Base-by-base conservation (phyloP, 2,888 invertebrate genomes). In the Macrophya alboannulata region DNA sequence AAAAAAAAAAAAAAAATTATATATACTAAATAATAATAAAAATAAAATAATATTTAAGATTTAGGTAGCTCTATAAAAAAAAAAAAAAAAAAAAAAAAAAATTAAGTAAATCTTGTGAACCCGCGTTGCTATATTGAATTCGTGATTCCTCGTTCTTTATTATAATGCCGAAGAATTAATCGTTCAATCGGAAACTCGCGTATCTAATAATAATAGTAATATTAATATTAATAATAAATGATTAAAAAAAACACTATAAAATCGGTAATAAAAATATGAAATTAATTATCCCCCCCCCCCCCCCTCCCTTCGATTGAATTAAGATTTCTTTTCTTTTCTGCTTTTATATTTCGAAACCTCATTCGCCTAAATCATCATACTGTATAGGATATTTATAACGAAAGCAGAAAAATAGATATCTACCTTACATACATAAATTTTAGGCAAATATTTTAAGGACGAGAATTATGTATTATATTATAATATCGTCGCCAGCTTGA, bases 401-500 rank as follows among this genome's bases (percentile, higher is more conserved):
- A 25, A 12, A 31, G 45, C 25, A 43, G 74, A 25, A 45, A 15
- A 21, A 21, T 45, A 74, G 25, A 71, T 37, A 71, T 5, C 25
- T 40, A 71, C 40, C 62, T 21, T 74, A 74, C 43, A 45, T 45
- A 25, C 12, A 37, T 48, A 48, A 1, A 31, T 31, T 31, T 68
- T 68, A 68, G 68, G 68, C 68, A 68, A 68, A 37, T 68, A 68
- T 55, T 55, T 17, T 77, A 37, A 17, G 51, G 31, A 77, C 77
- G 51, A 55, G 77, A 45, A 74, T 74, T 31, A 37, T 68, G 10
- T 31, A 62, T 6, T 31, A 65, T 37, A 9, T 65, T 21, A 65
- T 68, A 68, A 65, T 68, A 68, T 68, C 68, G 68, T 68, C 17
- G 77, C 12, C 51, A 45, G 77, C 77, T 77, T 77, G 55, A 77